Base-by-base conservation (phyloP, 2,797 vertebrate genomes). In the Paguma larvata region DNA sequence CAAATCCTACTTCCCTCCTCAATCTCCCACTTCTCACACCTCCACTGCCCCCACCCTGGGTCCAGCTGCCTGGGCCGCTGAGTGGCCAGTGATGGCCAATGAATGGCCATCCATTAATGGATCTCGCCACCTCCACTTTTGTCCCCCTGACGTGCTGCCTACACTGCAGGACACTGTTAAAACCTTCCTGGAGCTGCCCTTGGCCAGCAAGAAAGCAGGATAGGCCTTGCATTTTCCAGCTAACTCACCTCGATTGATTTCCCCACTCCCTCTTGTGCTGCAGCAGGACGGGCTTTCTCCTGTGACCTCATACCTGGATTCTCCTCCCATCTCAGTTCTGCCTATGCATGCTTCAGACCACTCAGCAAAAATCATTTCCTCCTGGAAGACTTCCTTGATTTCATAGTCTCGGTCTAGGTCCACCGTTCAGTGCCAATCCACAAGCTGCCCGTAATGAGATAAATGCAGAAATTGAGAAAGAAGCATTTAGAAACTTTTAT, bases 381-480 rank as follows among this genome's bases (percentile, higher is more conserved):
- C 79, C 59, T 84, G 63, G 92, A 91, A 93, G 38, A 0, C 62
- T 70, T 95, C 72, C 56, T 73, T 41, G 21, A 90, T 92, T 88
- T 59, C 27, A 62, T 13, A 34, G 12, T 41, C 7, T 70, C 95
- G 78, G 27, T 56, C 32, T 53, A 85, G 25, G 21, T 21, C 32
- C 59, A 51, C 2, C 3, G 1, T 6, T 19, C 1, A 0, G 32
- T 19, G 79, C 41, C n/a, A 25, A 44, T 12, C 51, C 41, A 51
- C 12, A 70, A 75, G 25, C 4, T 46, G 2, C 67, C 59, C 11
- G 21, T 78, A 65, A 30, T 6, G 25, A 51, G 21, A 11, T 27
- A n/a, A 68, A 2, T 7, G 9, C 38, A 48, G 41, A 83, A 86
- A 62, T 19, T 21, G 51, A 94, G 56, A 89, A 89, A 59, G 38